Evolutionary conservation across 2,113 vertebrate species (phyloP).

Genomic region (Danionella cerebrum): DNA sequence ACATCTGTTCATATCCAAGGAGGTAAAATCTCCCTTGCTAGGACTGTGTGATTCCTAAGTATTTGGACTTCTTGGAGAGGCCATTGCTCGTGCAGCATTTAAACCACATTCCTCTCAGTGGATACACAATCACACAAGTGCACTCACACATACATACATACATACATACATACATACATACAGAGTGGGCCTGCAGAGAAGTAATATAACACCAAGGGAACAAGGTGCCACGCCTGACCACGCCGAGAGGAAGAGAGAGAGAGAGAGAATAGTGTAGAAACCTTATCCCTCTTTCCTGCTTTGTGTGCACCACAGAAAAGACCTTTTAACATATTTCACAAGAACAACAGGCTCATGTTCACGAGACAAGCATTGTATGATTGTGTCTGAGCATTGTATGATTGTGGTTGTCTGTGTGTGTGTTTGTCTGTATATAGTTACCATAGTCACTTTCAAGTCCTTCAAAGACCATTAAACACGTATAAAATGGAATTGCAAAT

Average conservation of each 20-base stretch:
- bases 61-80: background rate
- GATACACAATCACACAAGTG: conserved; percentile 20
- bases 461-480: too few species aligned
- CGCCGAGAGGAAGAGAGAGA: conserved; percentile 8
- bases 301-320: conserved; percentile 28
- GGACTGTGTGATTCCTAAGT: background rate
- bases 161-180: conserved; percentile 26
- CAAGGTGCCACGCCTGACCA: conserved; percentile 33
- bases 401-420: background rate
- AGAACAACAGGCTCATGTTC: background rate
- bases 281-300: conserved; percentile 23
- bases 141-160: conserved; percentile 29
- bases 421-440: background rate
- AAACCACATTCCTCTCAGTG: conserved; percentile 11
- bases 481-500: too few species aligned
- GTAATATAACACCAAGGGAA: conserved; percentile 39
- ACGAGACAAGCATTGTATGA: background rate
- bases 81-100: background rate
- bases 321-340: conserved; percentile 28
- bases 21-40: background rate
- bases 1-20: too few species aligned
- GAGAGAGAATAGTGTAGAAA: background rate
- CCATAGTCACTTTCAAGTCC: background rate
- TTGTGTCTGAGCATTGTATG: background rate
- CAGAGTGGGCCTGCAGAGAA: conserved; percentile 5